Evolutionary conservation across 2,888 invertebrate genomes (phyloP), one percentile per base, ranked within the genome.

Genomic region (Drosophila rellima): DNA sequence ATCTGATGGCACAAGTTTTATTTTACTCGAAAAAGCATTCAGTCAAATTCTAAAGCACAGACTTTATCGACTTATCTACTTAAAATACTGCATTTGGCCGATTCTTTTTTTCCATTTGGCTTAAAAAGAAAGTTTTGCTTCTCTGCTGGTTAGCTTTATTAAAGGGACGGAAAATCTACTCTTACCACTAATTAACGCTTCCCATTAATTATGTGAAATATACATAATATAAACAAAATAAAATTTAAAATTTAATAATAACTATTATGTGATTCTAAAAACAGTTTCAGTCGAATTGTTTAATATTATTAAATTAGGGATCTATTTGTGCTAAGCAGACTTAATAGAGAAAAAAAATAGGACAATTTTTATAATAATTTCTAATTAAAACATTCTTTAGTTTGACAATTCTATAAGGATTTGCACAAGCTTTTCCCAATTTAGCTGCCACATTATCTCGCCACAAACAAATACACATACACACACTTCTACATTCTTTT

Each of bases 41-140:
- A n/a, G 18, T 5, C 39, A 39, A 51, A 56, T 33, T 13, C 18
- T 8, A 54, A 42, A 40, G 45, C 51, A 42, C 20, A 31, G 33
- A 52, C 37, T 39, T 18, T 33, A 26, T 26, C 6, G 40, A 56
- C 56, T 67, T 66, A 61, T 72, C 23, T 50, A 62, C 61, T 72
- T 72, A 40, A 35, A 48, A 17, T 39, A 4, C 17, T 31, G 17
- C 17, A 31, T 31, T 17, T 7, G 31, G 35, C 18, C 0, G 18
- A 39, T 23, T 18, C 3, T 17, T 18, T 20, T 62, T 67, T 63
- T 40, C 44, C 15, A 68, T 69, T 74, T 56, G 13, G 45, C 40
- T 57, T 69, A 57, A 57, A 47, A 54, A 48, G 23, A 26, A 54
- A 55, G 37, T 59, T 73, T 60, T 45, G 13, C 26, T 47, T 23